phyloP scores from a whole-genome alignment of 2,797 vertebrate species.

The Xiphorhynchus erythropygius region DNA sequence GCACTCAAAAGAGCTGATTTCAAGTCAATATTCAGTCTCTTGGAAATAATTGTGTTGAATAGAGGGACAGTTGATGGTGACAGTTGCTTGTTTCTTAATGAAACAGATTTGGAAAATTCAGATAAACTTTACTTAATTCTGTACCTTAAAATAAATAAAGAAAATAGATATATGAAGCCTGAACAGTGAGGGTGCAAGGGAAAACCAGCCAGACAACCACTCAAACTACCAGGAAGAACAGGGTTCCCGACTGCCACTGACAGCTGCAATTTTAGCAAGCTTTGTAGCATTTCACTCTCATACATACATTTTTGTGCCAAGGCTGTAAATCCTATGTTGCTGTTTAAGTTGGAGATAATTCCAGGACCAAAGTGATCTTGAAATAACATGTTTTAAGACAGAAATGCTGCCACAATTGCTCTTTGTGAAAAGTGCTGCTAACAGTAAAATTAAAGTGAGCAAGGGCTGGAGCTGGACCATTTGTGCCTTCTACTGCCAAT shows the following conservation, averaged over 20 bases:
- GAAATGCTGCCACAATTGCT: neutral
- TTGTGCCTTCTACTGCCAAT: constrained; percentile 18
- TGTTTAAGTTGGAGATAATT: neutral
- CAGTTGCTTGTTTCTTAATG: neutral
- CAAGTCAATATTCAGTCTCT: constrained; percentile 5
- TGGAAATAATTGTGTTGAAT: neutral
- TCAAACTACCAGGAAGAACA: neutral
- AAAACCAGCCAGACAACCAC: neutral
- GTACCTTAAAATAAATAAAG: neutral
- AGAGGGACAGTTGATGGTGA: neutral
- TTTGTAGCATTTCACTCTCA: neutral
- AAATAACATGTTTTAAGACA: neutral
- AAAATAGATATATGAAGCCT: neutral
- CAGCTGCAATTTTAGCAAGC: neutral
- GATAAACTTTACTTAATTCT: neutral
- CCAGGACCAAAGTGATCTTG: neutral
- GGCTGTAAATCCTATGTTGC: neutral
- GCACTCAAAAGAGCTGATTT: neutral
- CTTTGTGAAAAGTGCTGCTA: neutral
- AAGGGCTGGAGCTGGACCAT: neutral
- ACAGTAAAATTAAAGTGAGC: neutral
- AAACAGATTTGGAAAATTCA: neutral
- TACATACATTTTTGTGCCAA: neutral
- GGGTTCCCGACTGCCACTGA: neutral
- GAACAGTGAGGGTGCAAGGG: neutral